Evolutionary conservation across 2,888 invertebrate genomes (phyloP), one percentile per base, ranked within the genome.

Genomic region (Clistopyga incitator): DNA sequence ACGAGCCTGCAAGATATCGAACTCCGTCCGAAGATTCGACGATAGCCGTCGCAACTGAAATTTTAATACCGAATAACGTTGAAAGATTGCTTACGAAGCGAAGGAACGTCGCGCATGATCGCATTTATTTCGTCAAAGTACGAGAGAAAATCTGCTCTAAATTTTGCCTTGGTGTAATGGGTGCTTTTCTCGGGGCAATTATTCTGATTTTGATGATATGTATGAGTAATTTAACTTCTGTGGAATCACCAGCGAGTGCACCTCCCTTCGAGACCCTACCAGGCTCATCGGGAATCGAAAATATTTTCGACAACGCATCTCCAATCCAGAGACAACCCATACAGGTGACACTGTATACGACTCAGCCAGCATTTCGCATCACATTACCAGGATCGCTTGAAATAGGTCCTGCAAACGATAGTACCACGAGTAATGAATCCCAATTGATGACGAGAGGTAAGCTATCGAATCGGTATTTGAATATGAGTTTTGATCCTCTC

Each of bases 91-190:
- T 10, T 47, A n/a, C 25, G 15, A 34, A 54, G 13, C 42, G 50
- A 38, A 34, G 54, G n/a, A 18, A 25, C 38, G 13, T 15, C 23
- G 38, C 29, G 18, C 47, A 68, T 25, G 54, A 54, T 68, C 10
- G 47, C 45, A 68, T 78, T 84, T 86, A 10, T 76, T 79, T 23
- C 23, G 20, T 25, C 25, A 34, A 79, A 86, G 82, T 84, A 77
- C 82, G 85, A 83, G 70, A 78, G 23, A 50, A 18, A 18, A 42
- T 71, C 29, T 71, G 61, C 76, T 71, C n/a, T 8, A 71, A 61
- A 38, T 50, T 29, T 52, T 13, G 18, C 59, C 10, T 54, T 1
- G 4, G 34, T n/a, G 18, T 52, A 1, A n/a, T 34, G n/a, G 18
- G 61, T 13, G 68, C 47, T 42, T 61, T 76, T 29, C 20, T 76